Evolutionary conservation across 2,113 vertebrate genomes (phyloP).

Genomic region (Sceloporus tristichus): DNA sequence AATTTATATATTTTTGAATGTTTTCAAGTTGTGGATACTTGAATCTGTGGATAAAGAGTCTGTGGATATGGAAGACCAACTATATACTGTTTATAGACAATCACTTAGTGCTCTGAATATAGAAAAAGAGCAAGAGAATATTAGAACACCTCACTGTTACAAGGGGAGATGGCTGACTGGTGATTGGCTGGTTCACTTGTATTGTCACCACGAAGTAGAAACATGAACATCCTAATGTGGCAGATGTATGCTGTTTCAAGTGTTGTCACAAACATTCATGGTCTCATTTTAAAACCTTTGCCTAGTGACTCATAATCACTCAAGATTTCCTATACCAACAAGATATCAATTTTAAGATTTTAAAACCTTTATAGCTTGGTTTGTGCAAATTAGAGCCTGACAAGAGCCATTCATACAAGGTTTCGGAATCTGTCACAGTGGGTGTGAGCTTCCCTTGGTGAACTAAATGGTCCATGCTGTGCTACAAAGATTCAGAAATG

Average conservation of each 20-base stretch:
- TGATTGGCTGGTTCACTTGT: slow-evolving; percentile 1
- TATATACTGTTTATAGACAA: background rate
- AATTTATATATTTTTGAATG: too few species aligned
- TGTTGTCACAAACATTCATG: slow-evolving; percentile 42
- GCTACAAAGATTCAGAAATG: slow-evolving; percentile 56
- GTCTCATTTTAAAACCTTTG: slow-evolving; percentile 73
- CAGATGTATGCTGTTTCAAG: slow-evolving; percentile 58
- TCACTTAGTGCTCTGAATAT: background rate
- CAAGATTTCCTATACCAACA: slow-evolving; percentile 64
- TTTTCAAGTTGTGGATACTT: too few species aligned
- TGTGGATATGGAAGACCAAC: too few species aligned
- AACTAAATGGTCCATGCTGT: slow-evolving; percentile 70
- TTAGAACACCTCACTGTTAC: background rate
- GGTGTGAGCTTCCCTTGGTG: slow-evolving; percentile 59
- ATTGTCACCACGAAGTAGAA: background rate
- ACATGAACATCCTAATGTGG: slow-evolving; percentile 53
- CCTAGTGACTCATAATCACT: slow-evolving; percentile 72
- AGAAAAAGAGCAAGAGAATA: slow-evolving; percentile 7
- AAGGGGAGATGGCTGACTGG: background rate
- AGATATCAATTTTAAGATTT: slow-evolving; percentile 64
- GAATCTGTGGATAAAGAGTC: too few species aligned
- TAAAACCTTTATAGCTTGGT: slow-evolving; percentile 60
- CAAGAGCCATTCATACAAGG: slow-evolving; percentile 53
- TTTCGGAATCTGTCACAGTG: slow-evolving; percentile 65
- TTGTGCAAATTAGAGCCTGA: slow-evolving; percentile 65